Evolutionary conservation across 2,797 vertebrate species (phyloP), one percentile per base, ranked within the genome.

Genomic region (Cossypha dichroa): DNA sequence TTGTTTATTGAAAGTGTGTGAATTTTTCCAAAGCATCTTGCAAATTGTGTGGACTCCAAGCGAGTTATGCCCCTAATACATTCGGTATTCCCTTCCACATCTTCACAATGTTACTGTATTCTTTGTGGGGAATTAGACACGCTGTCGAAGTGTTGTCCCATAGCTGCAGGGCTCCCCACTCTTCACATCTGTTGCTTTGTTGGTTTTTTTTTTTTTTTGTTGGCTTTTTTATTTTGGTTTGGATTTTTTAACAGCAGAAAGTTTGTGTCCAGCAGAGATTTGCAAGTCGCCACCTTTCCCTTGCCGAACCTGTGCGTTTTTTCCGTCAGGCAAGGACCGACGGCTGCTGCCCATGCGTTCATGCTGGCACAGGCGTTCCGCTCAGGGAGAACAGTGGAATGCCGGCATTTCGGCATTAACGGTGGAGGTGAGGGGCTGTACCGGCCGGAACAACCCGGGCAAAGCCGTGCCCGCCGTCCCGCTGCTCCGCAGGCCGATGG

Each of bases 371-470:
- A 63, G 10, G 6, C 34, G 4, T 51, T 87, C 66, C 0, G 0
- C 41, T 43, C 15, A 3, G 43, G 43, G 33, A 16, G 0, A 16
- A 1, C 0, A 0, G 12, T 11, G 63, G 22, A 25, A 31, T 6
- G 25, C 22, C 21, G 59, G n/a, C 13, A 7, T 23, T 55, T 23
- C n/a, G 59, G n/a, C 21, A 10, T 7, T 33, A 7, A 14, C 13
- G 56, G 34, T 15, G 18, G 74, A 54, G 52, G 43, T 54, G 62
- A 90, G 78, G 4, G 15, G 14, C 52, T 34, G 13, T 8, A 11
- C n/a, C 41, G 31, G 14, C 43, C 29, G 70, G 48, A 41, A 41
- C 23, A 19, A 6, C 8, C 40, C 3, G 29, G 13, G 55, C 33
- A 43, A 73, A 60, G 29, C 41, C 49, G 2, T 25, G 73, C 46